Percentiles rank a stretch among this genome's conserved stretches.
phyloP scores from a whole-genome alignment of 2,797 vertebrate genomes.

The Pseudotriccus pelzelni region DNA sequence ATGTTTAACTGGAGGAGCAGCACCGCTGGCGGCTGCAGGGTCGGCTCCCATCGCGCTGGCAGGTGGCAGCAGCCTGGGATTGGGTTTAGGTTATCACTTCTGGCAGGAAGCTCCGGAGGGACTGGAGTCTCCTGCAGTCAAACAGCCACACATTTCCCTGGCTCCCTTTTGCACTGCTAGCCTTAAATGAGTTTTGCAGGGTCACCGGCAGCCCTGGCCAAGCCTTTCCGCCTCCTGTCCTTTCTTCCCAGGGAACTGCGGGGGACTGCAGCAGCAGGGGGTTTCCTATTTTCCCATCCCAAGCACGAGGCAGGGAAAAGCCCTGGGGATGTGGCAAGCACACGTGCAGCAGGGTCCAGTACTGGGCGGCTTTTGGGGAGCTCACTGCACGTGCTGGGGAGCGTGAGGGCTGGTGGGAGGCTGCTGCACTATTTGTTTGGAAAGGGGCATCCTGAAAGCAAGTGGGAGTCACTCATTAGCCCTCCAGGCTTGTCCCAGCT shows the following conservation, averaged over 20 bases:
- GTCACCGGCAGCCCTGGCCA: neutral
- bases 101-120: neutral
- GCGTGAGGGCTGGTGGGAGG: neutral
- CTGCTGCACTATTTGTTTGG: neutral
- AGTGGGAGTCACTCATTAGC: neutral
- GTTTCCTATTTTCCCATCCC: slow-evolving; percentile 36
- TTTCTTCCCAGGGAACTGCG: neutral
- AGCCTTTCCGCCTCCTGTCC: neutral
- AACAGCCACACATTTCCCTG: neutral
- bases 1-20: neutral
- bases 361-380: fast-evolving
- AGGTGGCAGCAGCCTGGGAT: neutral
- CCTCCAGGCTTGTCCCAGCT: neutral
- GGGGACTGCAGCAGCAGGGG: neutral
- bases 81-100: neutral
- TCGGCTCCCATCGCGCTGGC: neutral
- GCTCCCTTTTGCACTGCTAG: neutral
- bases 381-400: neutral
- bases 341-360: neutral
- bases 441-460: neutral
- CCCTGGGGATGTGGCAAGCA: neutral
- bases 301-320: neutral
- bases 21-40: neutral
- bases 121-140: neutral
- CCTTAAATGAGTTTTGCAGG: slow-evolving; percentile 40